These are phyloP conservation scores for Liasis olivaceus DNA, from an alignment of 2,797 vertebrate genomes.

Conservation along the genomic window DNA sequence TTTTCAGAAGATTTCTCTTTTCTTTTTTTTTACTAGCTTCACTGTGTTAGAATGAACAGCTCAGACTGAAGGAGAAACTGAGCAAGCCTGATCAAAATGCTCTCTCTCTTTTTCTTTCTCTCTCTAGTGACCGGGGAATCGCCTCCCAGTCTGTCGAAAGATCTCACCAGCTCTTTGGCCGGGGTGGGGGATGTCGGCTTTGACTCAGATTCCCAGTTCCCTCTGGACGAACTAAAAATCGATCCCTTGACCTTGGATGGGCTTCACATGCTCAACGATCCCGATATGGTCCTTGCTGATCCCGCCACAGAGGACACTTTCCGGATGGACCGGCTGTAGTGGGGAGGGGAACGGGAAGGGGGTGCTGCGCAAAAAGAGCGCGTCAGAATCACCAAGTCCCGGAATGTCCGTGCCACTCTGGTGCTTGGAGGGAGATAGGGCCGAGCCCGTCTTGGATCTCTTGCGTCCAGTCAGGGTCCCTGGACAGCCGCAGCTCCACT, in stretches of 20 bases:
- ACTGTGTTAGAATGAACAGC: neutral
- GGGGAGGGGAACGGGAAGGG: neutral
- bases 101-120: neutral
- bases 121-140: conserved; percentile 93
- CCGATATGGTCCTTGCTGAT: conserved; percentile 97
- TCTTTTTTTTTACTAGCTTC: neutral
- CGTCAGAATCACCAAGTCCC: neutral
- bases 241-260: conserved; percentile 97
- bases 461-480: conserved; percentile 41
- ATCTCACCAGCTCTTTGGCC: conserved; percentile 91
- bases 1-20: neutral
- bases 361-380: neutral
- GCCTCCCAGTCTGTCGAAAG: conserved; percentile 98
- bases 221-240: conserved; percentile 97
- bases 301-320: conserved; percentile 98
- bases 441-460: conserved; percentile 47
- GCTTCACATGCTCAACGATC: conserved; percentile 98
- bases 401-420: neutral
- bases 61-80: neutral
- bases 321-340: conserved; percentile 96
- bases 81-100: accelerated
- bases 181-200: conserved; percentile 94
- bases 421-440: conserved; percentile 7
- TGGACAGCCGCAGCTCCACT: conserved; percentile 69
- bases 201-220: conserved; percentile 95